Evolutionary conservation across 2,113 vertebrate species (phyloP).

Genomic region (Osmerus mordax): DNA sequence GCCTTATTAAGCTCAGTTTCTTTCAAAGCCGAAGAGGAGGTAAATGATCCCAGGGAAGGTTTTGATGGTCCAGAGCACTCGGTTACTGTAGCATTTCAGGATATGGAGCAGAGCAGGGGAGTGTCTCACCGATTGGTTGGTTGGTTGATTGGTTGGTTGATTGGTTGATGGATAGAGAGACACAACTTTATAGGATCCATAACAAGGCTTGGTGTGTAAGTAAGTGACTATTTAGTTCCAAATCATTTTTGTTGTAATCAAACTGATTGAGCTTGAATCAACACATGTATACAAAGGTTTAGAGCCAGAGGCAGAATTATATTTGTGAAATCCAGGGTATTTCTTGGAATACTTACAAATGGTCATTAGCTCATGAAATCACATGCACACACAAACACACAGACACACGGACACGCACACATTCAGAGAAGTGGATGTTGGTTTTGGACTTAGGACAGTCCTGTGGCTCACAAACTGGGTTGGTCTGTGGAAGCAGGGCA

Average conservation of each 20-base stretch:
- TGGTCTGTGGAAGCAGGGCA: conserved; percentile 21
- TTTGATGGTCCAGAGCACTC: too few species aligned
- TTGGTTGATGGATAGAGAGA: conserved; percentile 12
- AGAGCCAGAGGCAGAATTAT: background rate
- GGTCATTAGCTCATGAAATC: conserved; percentile 8
- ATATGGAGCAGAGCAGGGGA: background rate
- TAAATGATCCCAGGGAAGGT: too few species aligned
- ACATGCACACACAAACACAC: conserved; percentile 1
- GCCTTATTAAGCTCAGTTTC: too few species aligned
- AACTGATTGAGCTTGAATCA: too few species aligned
- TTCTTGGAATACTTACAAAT: background rate
- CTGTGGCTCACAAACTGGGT: conserved; percentile 24
- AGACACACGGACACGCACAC: conserved; percentile 1
- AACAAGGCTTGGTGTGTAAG: background rate
- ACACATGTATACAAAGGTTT: background rate
- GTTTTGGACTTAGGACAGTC: conserved; percentile 48
- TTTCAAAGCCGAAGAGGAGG: too few species aligned
- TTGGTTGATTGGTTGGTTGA: background rate
- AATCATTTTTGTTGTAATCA: too few species aligned
- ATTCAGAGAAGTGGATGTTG: conserved; percentile 36
- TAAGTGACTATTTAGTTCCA: too few species aligned
- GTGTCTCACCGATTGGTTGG: background rate
- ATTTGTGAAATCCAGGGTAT: background rate
- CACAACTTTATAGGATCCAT: background rate
- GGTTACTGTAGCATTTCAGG: background rate